Evolutionary conservation across 2,113 vertebrate species (phyloP), one percentile per base, ranked within the genome.

Genomic region (Apus apus): DNA sequence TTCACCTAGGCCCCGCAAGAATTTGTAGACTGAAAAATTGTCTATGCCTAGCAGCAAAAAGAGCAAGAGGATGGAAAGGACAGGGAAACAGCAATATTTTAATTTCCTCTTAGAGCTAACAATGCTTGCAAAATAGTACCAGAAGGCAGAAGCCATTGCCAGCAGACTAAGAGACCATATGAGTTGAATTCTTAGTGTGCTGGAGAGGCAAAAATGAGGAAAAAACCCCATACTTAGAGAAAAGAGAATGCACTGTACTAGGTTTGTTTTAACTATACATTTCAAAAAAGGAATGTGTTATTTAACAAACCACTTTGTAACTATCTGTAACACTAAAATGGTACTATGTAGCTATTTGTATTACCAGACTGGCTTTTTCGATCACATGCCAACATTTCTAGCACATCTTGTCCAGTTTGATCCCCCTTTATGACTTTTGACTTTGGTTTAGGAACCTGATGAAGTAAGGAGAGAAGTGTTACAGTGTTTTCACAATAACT

Each of bases 361-460:
- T 98, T 98, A 98, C 98, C 99, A 50, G 99, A 98, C 74, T 99
- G 99, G 97, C 99, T 99, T 91, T 99, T 99, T 56, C 99, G 97
- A 96, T 99, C 99, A 92, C 95, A 99, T 56, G 99, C 98, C 95
- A 99, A 97, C 40, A 98, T 95, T 96, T 99, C 99, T 62, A 99
- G 87, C 60, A 97, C 85, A 78, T 98, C 98, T 58, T 98, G 98
- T 82, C 97, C 95, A 3, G 95, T 67, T 77, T 98, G 98, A 76
- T 99, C 98, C 90, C 98, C 98, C 93, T 99, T 99, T 88, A 98
- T 98, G 92, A 98, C 94, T 97, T 99, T 99, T 74, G 97, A 91
- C 97, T 99, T 99, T 95, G 99, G 99, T 98, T 98, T 98, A 88
- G 99, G 98, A 90, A 98, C 97, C 99, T 99, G 81, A 46, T 75